A percentile compares a stretch with the other conserved stretches of the same genome.
These are phyloP conservation scores for Monoplex corrugatus DNA, from an alignment of 2,888 invertebrate genomes.

Conservation along the genomic window DNA sequence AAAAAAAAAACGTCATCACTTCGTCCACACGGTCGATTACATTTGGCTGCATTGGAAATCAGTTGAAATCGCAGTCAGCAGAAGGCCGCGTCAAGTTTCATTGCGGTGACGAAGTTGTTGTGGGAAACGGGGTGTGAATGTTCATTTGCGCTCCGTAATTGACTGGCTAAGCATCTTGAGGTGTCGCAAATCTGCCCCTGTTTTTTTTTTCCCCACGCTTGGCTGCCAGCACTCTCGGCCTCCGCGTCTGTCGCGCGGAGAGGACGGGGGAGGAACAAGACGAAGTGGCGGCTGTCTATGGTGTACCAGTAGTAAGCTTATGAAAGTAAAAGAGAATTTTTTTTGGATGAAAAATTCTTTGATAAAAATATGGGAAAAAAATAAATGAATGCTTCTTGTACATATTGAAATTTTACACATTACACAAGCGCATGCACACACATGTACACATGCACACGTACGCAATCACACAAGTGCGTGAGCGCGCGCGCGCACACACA, in stretches of 20 bases:
- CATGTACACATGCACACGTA: too few species aligned
- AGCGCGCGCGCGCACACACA: too few species aligned
- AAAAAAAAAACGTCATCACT: not conserved
- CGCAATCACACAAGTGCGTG: too few species aligned
- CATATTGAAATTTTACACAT: too few species aligned
- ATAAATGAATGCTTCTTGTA: too few species aligned
- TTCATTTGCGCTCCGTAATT: slow-evolving; percentile 35
- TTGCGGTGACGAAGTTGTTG: not conserved
- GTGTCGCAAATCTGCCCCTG: slow-evolving; percentile 49
- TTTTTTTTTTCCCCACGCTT: slow-evolving; percentile 45
- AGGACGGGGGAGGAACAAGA: not conserved
- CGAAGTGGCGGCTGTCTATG: not conserved
- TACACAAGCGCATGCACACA: too few species aligned
- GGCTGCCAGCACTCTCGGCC: not conserved
- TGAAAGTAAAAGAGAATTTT: too few species aligned
- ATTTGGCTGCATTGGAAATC: not conserved
- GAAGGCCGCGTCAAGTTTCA: slow-evolving; percentile 15
- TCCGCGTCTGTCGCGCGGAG: slow-evolving; percentile 35
- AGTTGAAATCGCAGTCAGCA: not conserved
- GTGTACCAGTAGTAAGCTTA: too few species aligned
- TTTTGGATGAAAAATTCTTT: too few species aligned
- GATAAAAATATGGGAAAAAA: too few species aligned
- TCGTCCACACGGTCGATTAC: not conserved
- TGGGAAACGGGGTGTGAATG: slow-evolving; percentile 43
- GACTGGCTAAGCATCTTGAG: slow-evolving; percentile 44